Percentiles rank a stretch among this genome's conserved stretches.
Conservation (phyloP, 2,113 vertebrate species). For the Plestiodon gilberti region DNA sequence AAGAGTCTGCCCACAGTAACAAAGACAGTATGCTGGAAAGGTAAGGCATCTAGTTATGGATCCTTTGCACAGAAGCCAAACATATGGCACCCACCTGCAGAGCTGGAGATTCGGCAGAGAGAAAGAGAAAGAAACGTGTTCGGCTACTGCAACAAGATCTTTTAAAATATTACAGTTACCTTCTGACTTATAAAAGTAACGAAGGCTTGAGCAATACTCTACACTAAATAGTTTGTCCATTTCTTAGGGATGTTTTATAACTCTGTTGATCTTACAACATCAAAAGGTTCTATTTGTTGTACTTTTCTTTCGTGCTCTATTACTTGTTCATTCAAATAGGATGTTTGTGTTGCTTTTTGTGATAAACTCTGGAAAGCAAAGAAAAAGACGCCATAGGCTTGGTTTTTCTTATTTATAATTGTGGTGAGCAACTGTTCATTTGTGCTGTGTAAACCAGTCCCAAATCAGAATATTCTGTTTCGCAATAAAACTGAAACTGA, state of each 20-base stretch:
- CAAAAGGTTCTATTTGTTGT: constrained; percentile 59
- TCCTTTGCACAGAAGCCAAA: constrained; percentile 69
- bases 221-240: constrained; percentile 69
- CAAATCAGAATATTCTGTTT: constrained; percentile 2
- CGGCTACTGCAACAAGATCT: constrained; percentile 67
- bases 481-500: not conserved
- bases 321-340: constrained; percentile 57
- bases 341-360: constrained; percentile 36
- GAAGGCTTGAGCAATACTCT: constrained; percentile 53
- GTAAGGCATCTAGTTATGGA: constrained; percentile 66
- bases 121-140: constrained; percentile 62
- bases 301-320: constrained; percentile 45
- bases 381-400: not conserved
- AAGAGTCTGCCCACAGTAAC: constrained; percentile 55
- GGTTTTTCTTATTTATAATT: not conserved
- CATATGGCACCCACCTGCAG: constrained; percentile 76
- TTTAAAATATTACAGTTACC: constrained; percentile 68
- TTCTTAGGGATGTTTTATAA: constrained; percentile 70
- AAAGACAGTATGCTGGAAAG: constrained; percentile 49
- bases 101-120: constrained; percentile 38
- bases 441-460: not conserved
- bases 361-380: constrained; percentile 29
- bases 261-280: constrained; percentile 51
- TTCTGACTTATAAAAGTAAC: constrained; percentile 73
- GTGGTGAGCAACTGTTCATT: not conserved